Evolutionary conservation across 2,113 vertebrate genomes (phyloP), one percentile per base, ranked within the genome.

Genomic region (Octodon degus): DNA sequence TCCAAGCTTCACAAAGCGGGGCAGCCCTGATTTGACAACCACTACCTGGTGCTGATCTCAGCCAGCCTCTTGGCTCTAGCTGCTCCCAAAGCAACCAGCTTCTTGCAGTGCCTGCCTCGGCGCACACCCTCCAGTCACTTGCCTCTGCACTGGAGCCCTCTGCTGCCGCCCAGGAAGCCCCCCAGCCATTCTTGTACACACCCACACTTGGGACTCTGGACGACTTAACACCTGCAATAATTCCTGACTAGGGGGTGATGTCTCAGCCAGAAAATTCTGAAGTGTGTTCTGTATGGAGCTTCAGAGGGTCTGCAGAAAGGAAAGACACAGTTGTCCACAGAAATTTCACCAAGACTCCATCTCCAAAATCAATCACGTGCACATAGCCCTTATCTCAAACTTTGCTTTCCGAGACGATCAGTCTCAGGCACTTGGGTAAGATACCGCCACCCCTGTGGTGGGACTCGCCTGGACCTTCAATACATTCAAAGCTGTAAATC

Each of bases 221-320:
- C 30, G 2, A 25, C 20, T 53, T 37, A 89, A 40, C 1, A 30
- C 1, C 14, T 25, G 30, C 3, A 1, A 77, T 1, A 32, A 62
- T 7, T 63, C 60, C 88, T 62, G 16, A 10, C 8, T 25, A 11
- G 34, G 27, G 4, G 20, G 4, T 6, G 53, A 60, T 24, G 50
- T 83, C 58, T 90, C 65, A 53, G 53, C 58, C 6, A 50, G 53
- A 22, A 47, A 25, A 20, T 50, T 30, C 22, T 7, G 37, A 53
- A 0, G 2, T 5, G 7, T 1, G 2, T 9, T 47, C 67, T 40
- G 4, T 43, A 43, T 0, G 0, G 5, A 10, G 16, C 47, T 17
- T 70, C 55, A 60, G 32, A 34, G 30, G 25, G 11, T 25, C 37
- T 80, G 20, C 70, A 30, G 17, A 68, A 19, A 70, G 14, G 67